Evolutionary conservation across 2,888 invertebrate species (phyloP).

Genomic region (Argynnis bischoffii): DNA sequence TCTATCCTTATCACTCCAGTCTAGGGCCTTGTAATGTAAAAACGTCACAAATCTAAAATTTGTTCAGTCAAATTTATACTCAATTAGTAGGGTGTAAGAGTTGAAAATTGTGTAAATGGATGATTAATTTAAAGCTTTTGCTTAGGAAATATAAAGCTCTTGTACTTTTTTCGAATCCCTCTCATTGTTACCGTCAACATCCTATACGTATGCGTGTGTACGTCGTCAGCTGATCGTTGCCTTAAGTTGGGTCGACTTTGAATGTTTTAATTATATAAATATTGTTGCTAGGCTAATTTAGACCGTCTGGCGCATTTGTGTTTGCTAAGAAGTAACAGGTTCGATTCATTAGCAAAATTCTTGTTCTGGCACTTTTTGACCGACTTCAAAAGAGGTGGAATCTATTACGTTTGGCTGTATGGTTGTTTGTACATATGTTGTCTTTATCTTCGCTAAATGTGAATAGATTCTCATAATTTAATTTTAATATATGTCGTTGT

Average conservation of each 20-base stretch:
- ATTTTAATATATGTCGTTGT: too few species aligned
- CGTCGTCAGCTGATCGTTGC: constrained; percentile 71
- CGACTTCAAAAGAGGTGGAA: too few species aligned
- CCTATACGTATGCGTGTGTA: constrained; percentile 59
- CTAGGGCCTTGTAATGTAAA: not conserved
- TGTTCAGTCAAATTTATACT: not conserved
- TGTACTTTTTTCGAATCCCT: constrained; percentile 75
- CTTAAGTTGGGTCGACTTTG: constrained; percentile 18
- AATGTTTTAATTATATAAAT: constrained; percentile 45
- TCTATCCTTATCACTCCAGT: not conserved
- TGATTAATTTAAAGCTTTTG: constrained; percentile 30
- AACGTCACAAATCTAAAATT: not conserved
- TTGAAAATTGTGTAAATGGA: constrained; percentile 19
- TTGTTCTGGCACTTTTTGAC: too few species aligned
- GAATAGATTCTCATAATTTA: too few species aligned
- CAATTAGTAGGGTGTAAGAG: not conserved
- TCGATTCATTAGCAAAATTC: not conserved
- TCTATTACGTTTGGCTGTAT: too few species aligned
- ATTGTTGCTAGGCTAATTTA: constrained; percentile 39
- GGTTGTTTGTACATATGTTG: too few species aligned
- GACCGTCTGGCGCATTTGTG: constrained; percentile 8
- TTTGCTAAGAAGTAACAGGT: not conserved
- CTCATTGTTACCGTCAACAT: constrained; percentile 72
- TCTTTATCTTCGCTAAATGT: too few species aligned
- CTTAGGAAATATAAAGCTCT: constrained; percentile 48